These are phyloP conservation scores for Uria aalge DNA, from an alignment of 2,113 vertebrate species.

Conservation along the genomic window DNA sequence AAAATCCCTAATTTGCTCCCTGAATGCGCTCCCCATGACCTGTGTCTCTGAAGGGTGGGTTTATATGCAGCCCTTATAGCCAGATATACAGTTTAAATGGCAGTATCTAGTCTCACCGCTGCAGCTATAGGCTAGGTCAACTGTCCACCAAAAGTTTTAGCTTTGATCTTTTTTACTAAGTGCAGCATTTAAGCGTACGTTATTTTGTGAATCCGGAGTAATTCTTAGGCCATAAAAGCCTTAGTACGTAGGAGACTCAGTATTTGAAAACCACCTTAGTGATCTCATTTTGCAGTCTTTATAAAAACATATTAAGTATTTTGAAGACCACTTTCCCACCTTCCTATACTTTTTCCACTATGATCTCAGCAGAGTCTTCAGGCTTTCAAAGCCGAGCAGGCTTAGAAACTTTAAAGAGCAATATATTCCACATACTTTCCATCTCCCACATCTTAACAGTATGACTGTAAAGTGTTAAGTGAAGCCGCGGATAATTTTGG, in stretches of 20 bases:
- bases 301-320: neutral
- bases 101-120: neutral
- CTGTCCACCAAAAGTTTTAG: neutral
- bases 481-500: neutral
- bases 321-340: neutral
- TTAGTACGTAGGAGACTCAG: neutral
- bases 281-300: neutral
- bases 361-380: neutral
- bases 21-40: neutral
- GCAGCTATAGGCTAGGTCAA: neutral
- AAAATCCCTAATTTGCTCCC: neutral
- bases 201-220: neutral
- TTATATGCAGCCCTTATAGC: neutral
- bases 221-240: neutral
- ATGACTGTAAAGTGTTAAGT: conserved; percentile 6
- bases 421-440: conserved; percentile 23
- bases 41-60: neutral
- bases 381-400: neutral
- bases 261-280: neutral
- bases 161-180: neutral
- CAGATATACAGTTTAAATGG: neutral
- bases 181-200: neutral
- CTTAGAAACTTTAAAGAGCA: conserved; percentile 10
- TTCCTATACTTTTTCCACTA: neutral
- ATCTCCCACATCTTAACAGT: neutral